Conservation (phyloP, 1,140 invertebrate species). For the Neodiprion fabricii region DNA sequence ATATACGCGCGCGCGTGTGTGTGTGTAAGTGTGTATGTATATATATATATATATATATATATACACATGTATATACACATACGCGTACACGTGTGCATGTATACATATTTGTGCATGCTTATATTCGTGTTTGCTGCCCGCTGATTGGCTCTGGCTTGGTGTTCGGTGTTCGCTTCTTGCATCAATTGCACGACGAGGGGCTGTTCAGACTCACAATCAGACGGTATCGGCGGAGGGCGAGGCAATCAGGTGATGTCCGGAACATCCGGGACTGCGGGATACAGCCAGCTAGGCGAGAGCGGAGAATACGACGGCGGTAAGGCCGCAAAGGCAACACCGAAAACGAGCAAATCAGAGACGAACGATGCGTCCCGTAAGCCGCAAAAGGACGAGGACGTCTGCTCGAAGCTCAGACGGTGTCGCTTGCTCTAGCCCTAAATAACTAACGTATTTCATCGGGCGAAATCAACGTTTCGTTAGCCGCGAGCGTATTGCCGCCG, state of each 20-base stretch:
- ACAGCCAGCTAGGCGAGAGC: slow-evolving; percentile 19
- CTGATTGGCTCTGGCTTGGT: slow-evolving; percentile 14
- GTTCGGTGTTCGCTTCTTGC: slow-evolving; percentile 11
- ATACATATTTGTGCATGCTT: slow-evolving; percentile 15
- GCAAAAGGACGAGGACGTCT: slow-evolving; percentile 39
- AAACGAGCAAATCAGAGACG: slow-evolving; percentile 9
- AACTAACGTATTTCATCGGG: slow-evolving; percentile 2
- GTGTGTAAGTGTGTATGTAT: no score
- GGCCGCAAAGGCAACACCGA: slow-evolving; percentile 22
- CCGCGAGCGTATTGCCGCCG: no score
- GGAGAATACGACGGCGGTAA: slow-evolving; percentile 54
- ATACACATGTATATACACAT: no score
- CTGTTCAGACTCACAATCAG: not conserved
- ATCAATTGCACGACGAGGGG: slow-evolving; percentile 1
- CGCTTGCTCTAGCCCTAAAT: not conserved
- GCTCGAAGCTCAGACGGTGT: slow-evolving; percentile 30
- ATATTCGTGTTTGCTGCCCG: slow-evolving; percentile 11
- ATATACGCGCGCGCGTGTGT: no score
- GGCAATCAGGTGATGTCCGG: not conserved
- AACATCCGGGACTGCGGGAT: slow-evolving; percentile 8
- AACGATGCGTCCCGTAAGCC: slow-evolving; percentile 23
- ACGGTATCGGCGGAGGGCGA: slow-evolving; percentile 6
- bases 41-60: no score
- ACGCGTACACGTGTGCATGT: no score
- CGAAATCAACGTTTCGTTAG: slow-evolving; percentile 17